Evolutionary conservation across 2,797 vertebrate genomes (phyloP), one percentile per base, ranked within the genome.

Genomic region (Cynodonichthys magdalenae): DNA sequence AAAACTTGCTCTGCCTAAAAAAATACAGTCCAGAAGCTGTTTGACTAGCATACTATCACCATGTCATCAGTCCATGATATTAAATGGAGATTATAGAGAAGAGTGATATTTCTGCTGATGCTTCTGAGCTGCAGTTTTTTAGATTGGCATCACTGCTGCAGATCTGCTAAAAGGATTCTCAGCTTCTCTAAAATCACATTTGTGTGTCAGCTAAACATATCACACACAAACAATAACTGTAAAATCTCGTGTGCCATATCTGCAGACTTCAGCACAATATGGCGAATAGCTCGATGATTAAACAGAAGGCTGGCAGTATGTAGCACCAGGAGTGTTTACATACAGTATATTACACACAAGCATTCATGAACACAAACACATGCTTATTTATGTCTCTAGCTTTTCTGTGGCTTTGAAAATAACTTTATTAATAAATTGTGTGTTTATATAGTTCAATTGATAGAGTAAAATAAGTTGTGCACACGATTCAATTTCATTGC

Each of bases 11-110:
- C 28, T 64, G 69, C 59, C 62, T 61, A 60, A 82, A 75, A 80
- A 66, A 8, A 41, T 64, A 48, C 41, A 66, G 71, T 66, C 77
- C 61, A 61, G 71, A 66, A 79, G 69, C 74, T 71, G 71, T 69
- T 81, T 64, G 56, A 36, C 29, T 51, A 48, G 66, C 70, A 64
- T 41, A 9, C 17, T 3, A 50, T 77, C 63, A 41, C 19, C 41
- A 15, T 24, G 46, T 53, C 36, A 55, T 74, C 63, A 46, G 10
- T 55, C 34, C 15, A 36, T 71, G 45, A 39, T 39, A 39, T 39
- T 51, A 75, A 49, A 18, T 77, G 59, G n/a, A 72, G 80, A 81
- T 82, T 74, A 67, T 5, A 52, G 31, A 42, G 64, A 75, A 62
- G 74, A 78, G 50, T 66, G 46, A 73, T 41, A 81, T 74, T 59